Percentiles rank a stretch among this genome's conserved stretches.
These are phyloP conservation scores for Autographa gamma DNA, from an alignment of 2,888 invertebrate genomes.

Conservation along the genomic window DNA sequence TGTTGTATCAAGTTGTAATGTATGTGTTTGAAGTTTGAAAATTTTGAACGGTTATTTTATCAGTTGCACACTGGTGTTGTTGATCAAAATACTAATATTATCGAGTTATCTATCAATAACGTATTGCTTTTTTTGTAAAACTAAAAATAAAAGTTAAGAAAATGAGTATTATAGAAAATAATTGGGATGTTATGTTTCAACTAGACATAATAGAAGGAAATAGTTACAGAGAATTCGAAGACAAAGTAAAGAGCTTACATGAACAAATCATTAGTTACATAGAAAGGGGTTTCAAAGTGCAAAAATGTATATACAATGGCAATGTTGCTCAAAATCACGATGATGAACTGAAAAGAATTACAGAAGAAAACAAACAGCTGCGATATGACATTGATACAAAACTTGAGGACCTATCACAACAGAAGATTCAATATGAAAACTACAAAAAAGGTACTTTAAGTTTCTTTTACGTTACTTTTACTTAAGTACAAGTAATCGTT, in stretches of 20 bases:
- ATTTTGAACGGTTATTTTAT: too few species aligned
- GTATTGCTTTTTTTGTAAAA: background rate
- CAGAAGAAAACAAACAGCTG: slow-evolving; percentile 75
- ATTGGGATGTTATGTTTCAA: slow-evolving; percentile 68
- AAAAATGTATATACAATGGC: slow-evolving; percentile 59
- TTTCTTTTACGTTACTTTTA: too few species aligned
- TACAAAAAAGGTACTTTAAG: slow-evolving; percentile 74
- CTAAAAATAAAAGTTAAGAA: slow-evolving; percentile 16
- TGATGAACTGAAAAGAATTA: slow-evolving; percentile 70
- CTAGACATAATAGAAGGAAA: slow-evolving; percentile 60
- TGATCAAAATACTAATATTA: too few species aligned
- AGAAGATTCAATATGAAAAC: slow-evolving; percentile 74
- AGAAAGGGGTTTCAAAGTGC: slow-evolving; percentile 67
- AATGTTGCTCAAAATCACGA: slow-evolving; percentile 66
- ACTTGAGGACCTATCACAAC: slow-evolving; percentile 68
- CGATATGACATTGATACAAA: slow-evolving; percentile 73
- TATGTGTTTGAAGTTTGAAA: too few species aligned
- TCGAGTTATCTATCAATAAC: too few species aligned
- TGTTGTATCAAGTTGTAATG: too few species aligned
- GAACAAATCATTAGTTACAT: slow-evolving; percentile 65
- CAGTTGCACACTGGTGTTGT: too few species aligned
- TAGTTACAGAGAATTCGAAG: slow-evolving; percentile 63
- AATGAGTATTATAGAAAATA: slow-evolving; percentile 73
- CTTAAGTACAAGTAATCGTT: too few species aligned
- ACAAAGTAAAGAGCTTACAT: slow-evolving; percentile 56